phyloP scores from a whole-genome alignment of 2,888 invertebrate genomes.

The Phorcus lineatus region DNA sequence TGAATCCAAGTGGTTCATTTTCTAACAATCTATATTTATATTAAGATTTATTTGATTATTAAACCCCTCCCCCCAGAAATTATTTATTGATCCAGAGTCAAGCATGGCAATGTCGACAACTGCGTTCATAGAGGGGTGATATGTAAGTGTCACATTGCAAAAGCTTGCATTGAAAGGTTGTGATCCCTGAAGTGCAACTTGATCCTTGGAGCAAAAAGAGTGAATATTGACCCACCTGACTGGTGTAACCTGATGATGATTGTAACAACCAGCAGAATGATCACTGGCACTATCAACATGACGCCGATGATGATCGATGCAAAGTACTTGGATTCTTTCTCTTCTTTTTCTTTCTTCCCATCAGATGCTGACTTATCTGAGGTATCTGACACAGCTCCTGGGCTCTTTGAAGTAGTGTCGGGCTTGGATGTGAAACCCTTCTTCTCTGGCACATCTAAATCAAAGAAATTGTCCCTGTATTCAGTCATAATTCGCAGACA shows the following conservation, averaged over 20 bases:
- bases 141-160: too few relatives aligned
- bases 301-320: constrained; percentile 74
- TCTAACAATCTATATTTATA: too few relatives aligned
- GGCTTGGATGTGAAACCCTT: not conserved
- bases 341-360: not conserved
- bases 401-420: not conserved
- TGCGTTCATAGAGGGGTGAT: too few relatives aligned
- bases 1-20: too few relatives aligned
- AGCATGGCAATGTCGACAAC: too few relatives aligned
- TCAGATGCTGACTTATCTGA: not conserved
- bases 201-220: too few relatives aligned
- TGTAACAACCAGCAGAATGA: constrained; percentile 72
- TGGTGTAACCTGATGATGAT: constrained; percentile 71
- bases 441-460: not conserved
- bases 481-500: too few relatives aligned
- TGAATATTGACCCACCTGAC: constrained; percentile 63
- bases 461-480: not conserved
- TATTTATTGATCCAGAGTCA: too few relatives aligned
- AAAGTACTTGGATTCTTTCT: constrained; percentile 53
- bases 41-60: too few relatives aligned
- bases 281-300: constrained; percentile 74
- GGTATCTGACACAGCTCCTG: not conserved
- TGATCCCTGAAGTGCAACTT: too few relatives aligned
- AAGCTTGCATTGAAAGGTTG: too few relatives aligned
- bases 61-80: too few relatives aligned